These are phyloP conservation scores for Myzus persicae DNA, from an alignment of 1,140 invertebrate genomes.

Conservation along the genomic window DNA sequence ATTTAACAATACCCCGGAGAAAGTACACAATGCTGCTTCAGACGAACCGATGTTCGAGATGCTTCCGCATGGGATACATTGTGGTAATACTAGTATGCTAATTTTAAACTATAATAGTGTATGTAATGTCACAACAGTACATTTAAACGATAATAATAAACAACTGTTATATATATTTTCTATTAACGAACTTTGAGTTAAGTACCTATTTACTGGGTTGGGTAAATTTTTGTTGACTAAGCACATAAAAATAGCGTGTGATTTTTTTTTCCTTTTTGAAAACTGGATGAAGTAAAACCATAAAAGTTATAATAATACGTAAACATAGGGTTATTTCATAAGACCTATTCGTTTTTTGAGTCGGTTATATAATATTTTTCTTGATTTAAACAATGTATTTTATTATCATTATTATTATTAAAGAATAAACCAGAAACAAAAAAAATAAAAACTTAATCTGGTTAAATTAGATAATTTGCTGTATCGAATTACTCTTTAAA, in stretches of 20 bases:
- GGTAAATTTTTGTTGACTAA: background rate
- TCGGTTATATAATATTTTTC: background rate
- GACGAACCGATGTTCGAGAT: constrained; percentile 17
- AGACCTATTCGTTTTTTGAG: background rate
- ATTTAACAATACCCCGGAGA: constrained; percentile 51
- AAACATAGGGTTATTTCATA: background rate
- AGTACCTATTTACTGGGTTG: background rate
- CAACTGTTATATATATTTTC: background rate
- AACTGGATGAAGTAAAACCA: background rate
- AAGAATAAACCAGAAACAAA: background rate
- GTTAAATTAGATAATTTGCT: background rate
- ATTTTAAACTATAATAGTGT: constrained; percentile 25
- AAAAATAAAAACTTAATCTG: background rate
- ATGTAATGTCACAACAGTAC: constrained; percentile 38
- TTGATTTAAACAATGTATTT: background rate
- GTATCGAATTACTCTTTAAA: background rate
- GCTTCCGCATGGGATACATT: constrained; percentile 34
- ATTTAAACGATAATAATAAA: constrained; percentile 23
- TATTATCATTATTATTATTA: background rate
- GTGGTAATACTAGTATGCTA: constrained; percentile 41
- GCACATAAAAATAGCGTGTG: background rate
- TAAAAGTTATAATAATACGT: background rate
- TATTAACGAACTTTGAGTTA: background rate
- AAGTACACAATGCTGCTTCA: constrained; percentile 39
- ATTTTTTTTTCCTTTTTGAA: background rate